phyloP scores from a whole-genome alignment of 2,888 invertebrate species.

The Melinaea marsaeus region DNA sequence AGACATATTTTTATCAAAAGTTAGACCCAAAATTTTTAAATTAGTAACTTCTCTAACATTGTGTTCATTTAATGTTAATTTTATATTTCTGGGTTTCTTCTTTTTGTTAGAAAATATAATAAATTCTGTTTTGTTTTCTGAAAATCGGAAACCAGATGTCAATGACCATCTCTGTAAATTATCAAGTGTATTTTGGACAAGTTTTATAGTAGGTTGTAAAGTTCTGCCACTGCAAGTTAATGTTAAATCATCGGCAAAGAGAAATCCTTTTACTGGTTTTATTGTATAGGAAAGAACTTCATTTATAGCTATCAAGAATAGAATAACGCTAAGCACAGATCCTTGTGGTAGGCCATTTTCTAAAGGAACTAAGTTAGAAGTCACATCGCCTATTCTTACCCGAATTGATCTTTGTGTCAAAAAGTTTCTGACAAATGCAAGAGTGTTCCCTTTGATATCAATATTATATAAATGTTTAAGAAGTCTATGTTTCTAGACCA shows the following conservation, averaged over 20 bases:
- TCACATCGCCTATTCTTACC: constrained; percentile 16
- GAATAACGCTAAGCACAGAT: constrained; percentile 21
- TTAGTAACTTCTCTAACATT: constrained; percentile 19
- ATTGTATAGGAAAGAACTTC: constrained; percentile 14
- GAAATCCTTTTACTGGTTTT: constrained; percentile 21
- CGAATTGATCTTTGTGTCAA: constrained; percentile 17
- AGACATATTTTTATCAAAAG: constrained; percentile 23
- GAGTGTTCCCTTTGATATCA: constrained; percentile 16
- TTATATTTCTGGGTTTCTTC: constrained; percentile 10
- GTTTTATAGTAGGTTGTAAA: constrained; percentile 13
- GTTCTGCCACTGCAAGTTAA: constrained; percentile 14
- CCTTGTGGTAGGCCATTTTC: constrained; percentile 27
- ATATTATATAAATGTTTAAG: constrained; percentile 9
- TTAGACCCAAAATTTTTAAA: constrained; percentile 23
- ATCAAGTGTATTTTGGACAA: constrained; percentile 23
- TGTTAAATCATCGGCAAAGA: constrained; percentile 24
- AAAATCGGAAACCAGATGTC: constrained; percentile 24
- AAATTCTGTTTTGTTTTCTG: constrained; percentile 25
- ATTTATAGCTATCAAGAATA: constrained; percentile 27
- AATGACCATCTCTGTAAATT: constrained; percentile 17
- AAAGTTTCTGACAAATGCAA: constrained; percentile 20
- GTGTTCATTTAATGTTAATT: constrained; percentile 9
- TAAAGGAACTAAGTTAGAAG: not conserved
- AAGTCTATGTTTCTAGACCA: constrained; percentile 30
- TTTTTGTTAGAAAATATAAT: constrained; percentile 20